phyloP scores from a whole-genome alignment of 2,113 vertebrate genomes.

The Noctilio leporinus region DNA sequence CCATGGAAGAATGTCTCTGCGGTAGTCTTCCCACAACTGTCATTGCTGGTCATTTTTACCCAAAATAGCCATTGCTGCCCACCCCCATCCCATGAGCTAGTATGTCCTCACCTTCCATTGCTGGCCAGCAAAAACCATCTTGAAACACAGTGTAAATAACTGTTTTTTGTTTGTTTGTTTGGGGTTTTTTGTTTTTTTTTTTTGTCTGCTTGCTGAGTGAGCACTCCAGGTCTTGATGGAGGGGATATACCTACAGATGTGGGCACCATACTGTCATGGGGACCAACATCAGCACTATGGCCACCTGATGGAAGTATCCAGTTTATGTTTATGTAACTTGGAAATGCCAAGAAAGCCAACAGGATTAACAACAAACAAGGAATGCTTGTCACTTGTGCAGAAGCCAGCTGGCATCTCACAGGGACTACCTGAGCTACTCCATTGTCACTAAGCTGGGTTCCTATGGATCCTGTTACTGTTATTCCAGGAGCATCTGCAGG shows the following conservation, averaged over 20 bases:
- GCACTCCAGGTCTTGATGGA: not conserved
- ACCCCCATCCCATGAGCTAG: not conserved
- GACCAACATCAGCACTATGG: not conserved
- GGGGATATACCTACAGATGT: not conserved
- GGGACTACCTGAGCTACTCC: conserved; percentile 11
- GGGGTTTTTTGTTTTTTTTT: no score
- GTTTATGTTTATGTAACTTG: not conserved
- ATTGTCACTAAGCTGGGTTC: not conserved
- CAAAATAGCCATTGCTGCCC: not conserved
- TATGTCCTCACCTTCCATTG: not conserved
- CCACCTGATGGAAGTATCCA: not conserved
- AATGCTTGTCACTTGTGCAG: conserved; percentile 22
- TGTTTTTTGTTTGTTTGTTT: not conserved
- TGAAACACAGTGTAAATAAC: not conserved
- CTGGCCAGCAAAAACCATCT: conserved; percentile 32
- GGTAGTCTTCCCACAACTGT: not conserved
- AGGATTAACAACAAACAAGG: conserved; percentile 53
- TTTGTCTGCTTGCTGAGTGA: not conserved
- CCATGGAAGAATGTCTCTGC: not conserved
- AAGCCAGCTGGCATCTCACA: conserved; percentile 38
- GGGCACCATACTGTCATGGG: not conserved
- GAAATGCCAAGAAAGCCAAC: conserved; percentile 20
- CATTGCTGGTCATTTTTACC: conserved; percentile 25
- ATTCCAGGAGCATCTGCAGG: not conserved
- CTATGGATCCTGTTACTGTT: not conserved